A percentile compares a stretch with the other conserved stretches of the same genome.
These are phyloP conservation scores for Trachelipus rathkii DNA, from an alignment of 1,140 invertebrate genomes.

Conservation along the genomic window DNA sequence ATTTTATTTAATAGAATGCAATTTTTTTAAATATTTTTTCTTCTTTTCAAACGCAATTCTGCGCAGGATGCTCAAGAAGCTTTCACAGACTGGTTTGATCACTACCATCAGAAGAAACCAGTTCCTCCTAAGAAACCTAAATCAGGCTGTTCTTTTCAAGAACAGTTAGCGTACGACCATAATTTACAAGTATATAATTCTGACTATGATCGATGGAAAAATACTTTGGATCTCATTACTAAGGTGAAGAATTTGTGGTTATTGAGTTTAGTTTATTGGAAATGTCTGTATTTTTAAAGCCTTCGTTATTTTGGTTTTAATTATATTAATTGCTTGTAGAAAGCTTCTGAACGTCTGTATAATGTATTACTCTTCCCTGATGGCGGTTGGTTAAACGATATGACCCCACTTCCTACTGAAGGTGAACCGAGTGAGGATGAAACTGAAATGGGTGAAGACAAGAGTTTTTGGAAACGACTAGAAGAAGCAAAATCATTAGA, in stretches of 20 bases:
- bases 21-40: too few relatives aligned
- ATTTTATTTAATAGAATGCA: neutral
- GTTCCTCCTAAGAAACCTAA: conserved; percentile 48
- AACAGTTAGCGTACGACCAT: conserved; percentile 82
- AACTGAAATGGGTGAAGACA: neutral
- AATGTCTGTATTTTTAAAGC: too few relatives aligned
- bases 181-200: conserved; percentile 68
- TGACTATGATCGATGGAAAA: conserved; percentile 73
- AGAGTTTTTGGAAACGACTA: neutral
- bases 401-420: conserved; percentile 16
- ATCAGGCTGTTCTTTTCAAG: conserved; percentile 68
- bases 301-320: too few relatives aligned
- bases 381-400: conserved; percentile 82
- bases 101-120: conserved; percentile 74
- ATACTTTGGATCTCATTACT: conserved; percentile 60
- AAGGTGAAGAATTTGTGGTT: conserved; percentile 57
- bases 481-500: neutral
- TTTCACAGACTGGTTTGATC: conserved; percentile 82
- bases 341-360: conserved; percentile 71
- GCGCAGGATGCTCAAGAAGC: conserved; percentile 71
- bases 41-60: too few relatives aligned
- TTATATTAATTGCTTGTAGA: conserved; percentile 50
- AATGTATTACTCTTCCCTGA: conserved; percentile 85
- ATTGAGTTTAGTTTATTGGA: too few relatives aligned
- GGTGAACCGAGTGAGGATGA: neutral